phyloP scores from a whole-genome alignment of 2,113 vertebrate genomes.

The Lepus americanus region DNA sequence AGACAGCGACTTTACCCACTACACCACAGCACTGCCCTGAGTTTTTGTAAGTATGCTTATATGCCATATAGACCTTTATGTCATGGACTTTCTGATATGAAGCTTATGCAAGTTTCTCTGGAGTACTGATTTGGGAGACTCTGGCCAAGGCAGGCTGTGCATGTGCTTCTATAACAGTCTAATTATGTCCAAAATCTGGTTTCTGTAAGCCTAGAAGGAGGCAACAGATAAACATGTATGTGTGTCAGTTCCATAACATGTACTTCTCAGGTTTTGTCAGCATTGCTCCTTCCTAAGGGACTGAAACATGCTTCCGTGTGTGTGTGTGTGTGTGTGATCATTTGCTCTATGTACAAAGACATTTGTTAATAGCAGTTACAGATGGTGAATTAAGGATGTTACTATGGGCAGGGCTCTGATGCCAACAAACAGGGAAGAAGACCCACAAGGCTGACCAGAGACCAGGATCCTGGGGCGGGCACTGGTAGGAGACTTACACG shows the following conservation, averaged over 20 bases:
- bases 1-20: too few species aligned
- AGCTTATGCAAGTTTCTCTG: not conserved
- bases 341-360: not conserved
- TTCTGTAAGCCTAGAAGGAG: not conserved
- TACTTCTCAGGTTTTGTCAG: conserved; percentile 1
- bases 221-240: not conserved
- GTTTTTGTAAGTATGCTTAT: not conserved
- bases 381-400: not conserved
- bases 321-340: not conserved
- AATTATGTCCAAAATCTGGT: not conserved
- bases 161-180: not conserved
- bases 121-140: not conserved
- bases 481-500: not conserved
- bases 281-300: not conserved
- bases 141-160: not conserved
- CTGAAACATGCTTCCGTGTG: not conserved
- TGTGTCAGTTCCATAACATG: accelerated
- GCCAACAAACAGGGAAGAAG: accelerated
- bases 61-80: not conserved
- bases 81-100: not conserved
- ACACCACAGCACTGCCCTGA: not conserved
- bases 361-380: not conserved
- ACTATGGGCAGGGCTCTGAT: not conserved
- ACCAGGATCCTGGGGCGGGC: not conserved
- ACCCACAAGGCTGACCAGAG: too few species aligned